Conservation (phyloP, 2,113 vertebrate genomes). For the Nematolebias whitei region DNA sequence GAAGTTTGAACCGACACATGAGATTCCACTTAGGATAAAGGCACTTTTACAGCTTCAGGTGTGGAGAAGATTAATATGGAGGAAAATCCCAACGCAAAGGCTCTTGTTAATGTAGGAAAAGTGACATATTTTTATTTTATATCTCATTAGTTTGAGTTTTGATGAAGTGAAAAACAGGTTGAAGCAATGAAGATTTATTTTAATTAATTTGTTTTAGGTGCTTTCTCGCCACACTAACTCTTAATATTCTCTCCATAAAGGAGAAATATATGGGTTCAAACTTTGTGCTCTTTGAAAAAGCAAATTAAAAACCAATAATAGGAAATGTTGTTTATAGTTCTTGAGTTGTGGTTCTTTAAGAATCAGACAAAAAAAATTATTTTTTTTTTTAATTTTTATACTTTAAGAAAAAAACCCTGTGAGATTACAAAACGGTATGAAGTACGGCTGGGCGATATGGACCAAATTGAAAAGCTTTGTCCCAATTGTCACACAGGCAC, state of each 20-base stretch:
- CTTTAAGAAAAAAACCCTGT: too few relatives aligned
- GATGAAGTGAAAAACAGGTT: neutral
- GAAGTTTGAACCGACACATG: slow-evolving; percentile 37
- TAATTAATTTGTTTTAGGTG: neutral
- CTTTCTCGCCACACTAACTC: neutral
- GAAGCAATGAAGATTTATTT: neutral
- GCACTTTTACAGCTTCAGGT: rapidly evolving
- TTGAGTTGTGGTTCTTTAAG: too few relatives aligned
- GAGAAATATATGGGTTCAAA: neutral
- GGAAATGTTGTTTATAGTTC: too few relatives aligned
- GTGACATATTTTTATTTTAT: neutral
- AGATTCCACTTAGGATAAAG: slow-evolving; percentile 24
- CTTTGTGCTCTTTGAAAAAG: too few relatives aligned
- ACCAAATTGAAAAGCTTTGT: too few relatives aligned
- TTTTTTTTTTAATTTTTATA: too few relatives aligned
- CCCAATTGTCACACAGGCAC: too few relatives aligned
- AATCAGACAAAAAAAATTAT: too few relatives aligned
- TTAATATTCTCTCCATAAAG: too few relatives aligned
- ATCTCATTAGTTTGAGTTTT: neutral
- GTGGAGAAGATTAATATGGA: neutral
- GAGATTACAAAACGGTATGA: too few relatives aligned
- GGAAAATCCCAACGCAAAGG: neutral
- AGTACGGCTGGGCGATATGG: too few relatives aligned
- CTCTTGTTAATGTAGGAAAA: neutral
- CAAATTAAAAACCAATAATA: too few relatives aligned